phyloP scores from a whole-genome alignment of 2,797 vertebrate species.

The Chaunax sp. region DNA sequence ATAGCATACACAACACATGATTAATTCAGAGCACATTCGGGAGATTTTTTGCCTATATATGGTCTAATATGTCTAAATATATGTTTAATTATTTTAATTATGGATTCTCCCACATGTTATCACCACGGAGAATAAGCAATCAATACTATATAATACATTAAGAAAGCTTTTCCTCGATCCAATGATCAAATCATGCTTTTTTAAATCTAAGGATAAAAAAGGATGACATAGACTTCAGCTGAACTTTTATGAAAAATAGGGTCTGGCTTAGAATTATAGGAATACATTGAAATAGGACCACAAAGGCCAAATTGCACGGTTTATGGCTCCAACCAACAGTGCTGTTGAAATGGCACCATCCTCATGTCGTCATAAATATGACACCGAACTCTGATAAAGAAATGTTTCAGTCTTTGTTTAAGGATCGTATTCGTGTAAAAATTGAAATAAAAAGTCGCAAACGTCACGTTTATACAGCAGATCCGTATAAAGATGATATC shows the following conservation, averaged over 20 bases:
- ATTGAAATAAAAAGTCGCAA: too few species aligned
- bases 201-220: neutral
- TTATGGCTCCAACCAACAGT: too few species aligned
- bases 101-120: neutral
- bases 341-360: too few species aligned
- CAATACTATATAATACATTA: neutral
- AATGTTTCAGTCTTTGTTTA: neutral
- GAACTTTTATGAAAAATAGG: neutral
- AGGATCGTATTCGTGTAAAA: neutral
- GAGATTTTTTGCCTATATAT: too few species aligned
- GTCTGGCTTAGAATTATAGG: neutral
- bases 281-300: neutral
- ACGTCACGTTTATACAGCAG: too few species aligned
- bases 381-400: neutral
- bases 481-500: neutral
- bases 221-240: neutral
- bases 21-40: neutral
- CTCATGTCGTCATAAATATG: neutral
- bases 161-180: too few species aligned
- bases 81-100: constrained; percentile 12
- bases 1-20: neutral
- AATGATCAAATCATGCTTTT: neutral
- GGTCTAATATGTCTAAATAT: too few species aligned
- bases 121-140: neutral
- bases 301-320: neutral